Base-by-base conservation (phyloP, 2,888 invertebrate genomes). In the Cerceris ruficornis region DNA sequence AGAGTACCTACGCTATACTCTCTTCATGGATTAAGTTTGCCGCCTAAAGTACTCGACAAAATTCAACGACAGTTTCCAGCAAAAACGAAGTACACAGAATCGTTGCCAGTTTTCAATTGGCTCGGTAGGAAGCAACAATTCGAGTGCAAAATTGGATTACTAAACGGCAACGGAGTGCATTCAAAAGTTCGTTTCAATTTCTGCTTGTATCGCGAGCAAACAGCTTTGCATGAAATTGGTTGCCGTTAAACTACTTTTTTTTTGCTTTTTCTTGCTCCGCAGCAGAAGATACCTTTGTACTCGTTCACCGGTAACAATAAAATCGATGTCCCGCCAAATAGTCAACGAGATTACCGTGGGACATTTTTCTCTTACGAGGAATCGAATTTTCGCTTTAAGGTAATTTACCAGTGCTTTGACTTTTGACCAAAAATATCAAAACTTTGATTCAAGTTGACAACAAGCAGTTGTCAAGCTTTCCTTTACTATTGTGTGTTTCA, bases 71-170 rank as follows among this genome's bases (percentile, higher is more conserved):
- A 83, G 52, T 75, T 90, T 28, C 87, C 88, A 6, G 88, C 88
- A 2, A 89, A 88, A 66, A 88, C 82, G 2, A 88, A 80, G 50
- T 86, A 85, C 58, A 73, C 77, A 2, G 90, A 90, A 75, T 82
- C 77, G 9, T 74, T 90, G 42, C 69, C 85, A 1, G 84, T 90
- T 5, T 71, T 83, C 54, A 90, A 90, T 75, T 88, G 88, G 86
- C 61, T 81, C 13, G 66, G 81, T n/a, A 80, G 67, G 13, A 69
- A 75, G 6, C 85, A 86, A 58, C 82, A 71, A 28, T 90, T 89
- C 49, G 39, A 68, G 8, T 88, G 90, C 46, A 76, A 66, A n/a
- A 86, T 86, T 17, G 80, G 87, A 58, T 65, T 76, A 39, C 11
- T 79, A 0, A 60, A 66, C 7, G 58, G 60, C 15, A 17, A n/a